phyloP scores from a whole-genome alignment of 2,888 invertebrate genomes.

The Miltochrista miniata region DNA sequence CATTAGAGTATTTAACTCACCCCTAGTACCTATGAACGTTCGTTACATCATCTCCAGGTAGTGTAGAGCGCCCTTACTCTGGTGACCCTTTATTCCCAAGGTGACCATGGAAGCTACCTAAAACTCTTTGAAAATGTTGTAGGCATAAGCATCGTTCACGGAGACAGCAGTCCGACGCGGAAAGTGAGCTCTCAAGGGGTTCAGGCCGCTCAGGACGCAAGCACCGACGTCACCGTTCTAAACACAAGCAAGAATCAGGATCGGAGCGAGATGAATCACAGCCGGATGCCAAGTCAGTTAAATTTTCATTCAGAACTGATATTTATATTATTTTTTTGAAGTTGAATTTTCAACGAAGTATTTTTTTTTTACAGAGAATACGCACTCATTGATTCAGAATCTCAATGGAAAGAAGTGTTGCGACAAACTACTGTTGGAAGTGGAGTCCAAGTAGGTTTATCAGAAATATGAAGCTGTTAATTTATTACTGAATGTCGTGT shows the following conservation, averaged over 20 bases:
- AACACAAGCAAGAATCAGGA: constrained; percentile 89
- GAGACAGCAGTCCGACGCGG: constrained; percentile 92
- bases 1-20: too few species aligned
- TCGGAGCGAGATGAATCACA: constrained; percentile 88
- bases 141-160: constrained; percentile 92
- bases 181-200: constrained; percentile 94
- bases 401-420: constrained; percentile 95
- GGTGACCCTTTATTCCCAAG: too few species aligned
- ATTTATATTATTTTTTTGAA: background rate
- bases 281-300: constrained; percentile 66
- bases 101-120: too few species aligned
- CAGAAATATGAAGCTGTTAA: background rate
- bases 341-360: background rate
- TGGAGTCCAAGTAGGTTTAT: constrained; percentile 70
- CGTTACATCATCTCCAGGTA: too few species aligned
- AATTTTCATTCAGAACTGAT: background rate
- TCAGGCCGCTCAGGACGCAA: constrained; percentile 91
- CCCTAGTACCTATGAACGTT: too few species aligned
- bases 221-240: constrained; percentile 89
- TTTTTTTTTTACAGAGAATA: constrained; percentile 68
- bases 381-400: constrained; percentile 93
- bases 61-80: too few species aligned
- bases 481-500: too few species aligned
- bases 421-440: constrained; percentile 85
- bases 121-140: background rate